phyloP scores from a whole-genome alignment of 2,797 vertebrate genomes.

The Sebastes trivittatus region DNA sequence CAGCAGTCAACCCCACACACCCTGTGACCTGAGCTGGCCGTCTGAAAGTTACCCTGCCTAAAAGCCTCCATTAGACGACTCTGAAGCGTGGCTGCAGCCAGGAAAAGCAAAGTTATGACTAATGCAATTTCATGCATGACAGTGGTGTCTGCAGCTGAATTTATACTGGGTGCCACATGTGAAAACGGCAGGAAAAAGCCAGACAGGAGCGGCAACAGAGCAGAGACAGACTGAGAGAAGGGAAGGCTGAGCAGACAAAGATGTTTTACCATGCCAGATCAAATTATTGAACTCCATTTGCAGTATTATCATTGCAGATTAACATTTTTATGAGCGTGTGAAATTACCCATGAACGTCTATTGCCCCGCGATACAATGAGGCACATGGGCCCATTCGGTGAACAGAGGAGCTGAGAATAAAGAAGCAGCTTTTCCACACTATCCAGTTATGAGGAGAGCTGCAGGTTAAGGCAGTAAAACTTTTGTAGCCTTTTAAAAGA shows the following conservation, averaged over 20 bases:
- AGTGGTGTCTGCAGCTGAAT: constrained; percentile 55
- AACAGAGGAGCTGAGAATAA: constrained; percentile 28
- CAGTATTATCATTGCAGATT: constrained; percentile 72
- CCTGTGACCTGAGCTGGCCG: constrained; percentile 39
- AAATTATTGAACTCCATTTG: constrained; percentile 74
- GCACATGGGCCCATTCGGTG: constrained; percentile 33
- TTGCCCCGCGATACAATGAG: constrained; percentile 51
- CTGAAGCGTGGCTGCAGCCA: constrained; percentile 53
- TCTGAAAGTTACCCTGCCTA: constrained; percentile 56
- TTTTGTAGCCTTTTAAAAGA: constrained; percentile 27
- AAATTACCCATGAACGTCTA: constrained; percentile 72
- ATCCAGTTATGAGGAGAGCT: constrained; percentile 17
- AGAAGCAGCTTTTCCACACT: constrained; percentile 40
- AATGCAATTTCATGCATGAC: constrained; percentile 76
- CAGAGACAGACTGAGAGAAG: constrained; percentile 16
- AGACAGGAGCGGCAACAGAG: constrained; percentile 19
- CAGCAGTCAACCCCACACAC: constrained; percentile 21
- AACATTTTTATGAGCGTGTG: constrained; percentile 73
- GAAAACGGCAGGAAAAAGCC: constrained; percentile 9
- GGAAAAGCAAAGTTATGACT: constrained; percentile 60
- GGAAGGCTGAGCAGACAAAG: constrained; percentile 45
- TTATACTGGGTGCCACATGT: constrained; percentile 52
- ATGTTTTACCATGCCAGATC: constrained; percentile 65
- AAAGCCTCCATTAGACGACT: constrained; percentile 70
- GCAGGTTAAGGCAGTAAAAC: constrained; percentile 32